phyloP scores from a whole-genome alignment of 1,140 invertebrate genomes.

The Neodiprion virginianus region DNA sequence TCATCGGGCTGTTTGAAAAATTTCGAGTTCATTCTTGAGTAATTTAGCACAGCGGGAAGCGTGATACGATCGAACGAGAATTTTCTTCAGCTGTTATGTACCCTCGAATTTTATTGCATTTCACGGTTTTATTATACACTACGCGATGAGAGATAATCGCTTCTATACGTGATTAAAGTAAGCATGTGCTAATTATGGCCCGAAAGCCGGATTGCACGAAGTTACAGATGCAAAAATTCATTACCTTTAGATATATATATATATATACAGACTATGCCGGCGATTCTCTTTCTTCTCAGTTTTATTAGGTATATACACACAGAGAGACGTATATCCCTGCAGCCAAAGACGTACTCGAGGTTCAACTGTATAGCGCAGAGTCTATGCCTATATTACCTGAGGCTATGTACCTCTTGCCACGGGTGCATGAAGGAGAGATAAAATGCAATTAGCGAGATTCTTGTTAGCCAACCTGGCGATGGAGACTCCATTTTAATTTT shows the following conservation, averaged over 20 bases:
- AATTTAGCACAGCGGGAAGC: too few species aligned
- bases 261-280: not conserved
- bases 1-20: too few species aligned
- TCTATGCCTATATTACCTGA: not conserved
- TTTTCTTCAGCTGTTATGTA: too few species aligned
- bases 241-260: not conserved
- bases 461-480: conserved; percentile 1
- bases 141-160: too few species aligned
- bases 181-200: too few species aligned
- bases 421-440: not conserved
- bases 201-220: not conserved
- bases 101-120: too few species aligned
- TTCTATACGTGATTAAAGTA: too few species aligned
- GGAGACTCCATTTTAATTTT: not conserved
- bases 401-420: not conserved
- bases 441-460: conserved; percentile 7
- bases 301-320: not conserved
- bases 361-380: not conserved
- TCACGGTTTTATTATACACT: too few species aligned
- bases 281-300: not conserved
- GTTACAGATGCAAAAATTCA: not conserved
- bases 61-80: too few species aligned
- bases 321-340: too few species aligned
- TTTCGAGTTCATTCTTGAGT: too few species aligned
- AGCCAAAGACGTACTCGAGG: not conserved